Conservation (phyloP, 2,113 vertebrate genomes). For the Cnemophilus loriae region DNA sequence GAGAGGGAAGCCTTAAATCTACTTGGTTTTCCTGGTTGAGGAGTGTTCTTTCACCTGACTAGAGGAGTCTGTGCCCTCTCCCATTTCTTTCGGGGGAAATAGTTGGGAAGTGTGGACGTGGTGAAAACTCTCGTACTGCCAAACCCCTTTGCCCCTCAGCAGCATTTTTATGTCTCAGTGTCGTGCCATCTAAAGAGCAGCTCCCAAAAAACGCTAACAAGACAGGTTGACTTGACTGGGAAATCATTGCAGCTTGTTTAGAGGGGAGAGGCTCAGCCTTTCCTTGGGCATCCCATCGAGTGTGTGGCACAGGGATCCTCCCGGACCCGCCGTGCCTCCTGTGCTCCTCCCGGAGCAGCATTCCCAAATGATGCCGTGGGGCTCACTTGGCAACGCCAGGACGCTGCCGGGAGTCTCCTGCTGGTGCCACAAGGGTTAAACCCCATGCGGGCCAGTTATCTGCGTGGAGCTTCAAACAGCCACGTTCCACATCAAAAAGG, state of each 20-base stretch:
- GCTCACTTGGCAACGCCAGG: background rate
- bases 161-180: background rate
- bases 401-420: background rate
- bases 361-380: background rate
- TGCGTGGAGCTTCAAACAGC: constrained; percentile 20
- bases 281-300: background rate
- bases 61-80: background rate
- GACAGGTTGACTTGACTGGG: background rate
- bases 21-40: background rate
- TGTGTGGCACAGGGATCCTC: background rate
- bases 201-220: background rate
- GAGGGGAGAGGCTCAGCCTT: background rate
- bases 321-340: background rate
- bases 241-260: background rate
- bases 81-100: background rate
- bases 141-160: background rate
- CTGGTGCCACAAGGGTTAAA: constrained; percentile 13
- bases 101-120: background rate
- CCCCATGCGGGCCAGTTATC: background rate
- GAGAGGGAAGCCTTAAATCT: background rate
- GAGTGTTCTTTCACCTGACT: background rate
- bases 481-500: constrained; percentile 26
- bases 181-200: background rate
- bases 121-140: background rate
- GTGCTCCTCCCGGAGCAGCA: background rate